phyloP scores from a whole-genome alignment of 2,113 vertebrate species.

The Dryoscopus gambensis region DNA sequence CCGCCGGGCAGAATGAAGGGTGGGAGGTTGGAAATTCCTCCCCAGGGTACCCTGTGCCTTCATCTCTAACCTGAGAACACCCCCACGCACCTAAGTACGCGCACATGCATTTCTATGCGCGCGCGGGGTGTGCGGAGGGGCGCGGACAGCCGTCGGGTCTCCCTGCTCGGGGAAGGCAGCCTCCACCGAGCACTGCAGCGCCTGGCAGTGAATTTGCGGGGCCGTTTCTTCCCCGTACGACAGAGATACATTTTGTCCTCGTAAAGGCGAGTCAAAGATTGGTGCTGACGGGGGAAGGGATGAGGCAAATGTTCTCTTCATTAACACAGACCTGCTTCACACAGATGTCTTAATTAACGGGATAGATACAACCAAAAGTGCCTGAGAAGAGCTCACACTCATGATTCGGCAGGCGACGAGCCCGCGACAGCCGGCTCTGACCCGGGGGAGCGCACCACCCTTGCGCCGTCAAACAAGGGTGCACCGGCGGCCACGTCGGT shows the following conservation, averaged over 20 bases:
- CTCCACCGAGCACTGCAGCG: accelerated
- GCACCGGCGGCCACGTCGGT: too few species aligned
- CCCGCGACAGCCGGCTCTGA: neutral
- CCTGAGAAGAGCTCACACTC: neutral
- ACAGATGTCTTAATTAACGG: neutral
- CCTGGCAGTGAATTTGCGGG: neutral
- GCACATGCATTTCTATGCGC: accelerated
- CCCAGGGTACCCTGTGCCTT: too few species aligned
- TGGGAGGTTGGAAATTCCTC: accelerated
- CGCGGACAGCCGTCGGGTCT: accelerated
- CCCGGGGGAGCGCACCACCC: neutral
- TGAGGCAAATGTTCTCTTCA: neutral
- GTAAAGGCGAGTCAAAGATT: neutral
- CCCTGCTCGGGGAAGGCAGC: accelerated
- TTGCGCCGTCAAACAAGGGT: neutral
- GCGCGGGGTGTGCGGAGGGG: neutral
- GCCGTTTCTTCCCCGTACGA: neutral
- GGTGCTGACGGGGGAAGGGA: neutral
- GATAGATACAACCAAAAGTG: neutral
- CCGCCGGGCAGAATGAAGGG: too few species aligned
- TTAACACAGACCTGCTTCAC: neutral
- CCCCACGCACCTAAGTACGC: accelerated
- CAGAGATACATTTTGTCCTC: neutral
- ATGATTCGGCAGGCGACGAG: neutral
- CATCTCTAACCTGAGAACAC: neutral